These are phyloP conservation scores for Arvicola amphibius DNA, from an alignment of 2,797 vertebrate species.

Conservation along the genomic window DNA sequence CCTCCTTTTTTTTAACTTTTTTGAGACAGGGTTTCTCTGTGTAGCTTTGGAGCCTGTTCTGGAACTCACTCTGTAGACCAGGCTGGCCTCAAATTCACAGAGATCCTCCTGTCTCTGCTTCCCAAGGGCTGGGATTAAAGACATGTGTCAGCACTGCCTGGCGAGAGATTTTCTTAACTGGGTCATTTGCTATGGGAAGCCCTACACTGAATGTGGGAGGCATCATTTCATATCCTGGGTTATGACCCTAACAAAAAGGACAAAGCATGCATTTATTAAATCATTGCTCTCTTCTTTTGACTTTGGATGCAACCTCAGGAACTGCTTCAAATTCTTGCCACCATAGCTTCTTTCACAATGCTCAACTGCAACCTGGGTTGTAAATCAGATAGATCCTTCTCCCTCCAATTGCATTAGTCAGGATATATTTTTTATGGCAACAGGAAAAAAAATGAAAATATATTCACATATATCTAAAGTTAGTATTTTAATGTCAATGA, in stretches of 20 bases:
- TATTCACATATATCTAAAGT: not conserved
- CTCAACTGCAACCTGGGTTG: not conserved
- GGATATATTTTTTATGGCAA: not conserved
- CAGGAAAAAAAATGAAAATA: not conserved
- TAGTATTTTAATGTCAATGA: not conserved
- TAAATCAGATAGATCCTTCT: not conserved
- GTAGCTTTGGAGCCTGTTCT: no score
- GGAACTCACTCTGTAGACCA: no score
- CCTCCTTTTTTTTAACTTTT: no score
- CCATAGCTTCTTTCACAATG: not conserved
- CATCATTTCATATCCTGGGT: not conserved
- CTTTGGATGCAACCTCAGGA: not conserved
- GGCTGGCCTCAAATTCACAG: no score
- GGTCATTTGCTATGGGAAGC: not conserved
- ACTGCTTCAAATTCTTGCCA: not conserved
- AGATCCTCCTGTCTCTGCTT: no score
- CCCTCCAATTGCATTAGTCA: not conserved
- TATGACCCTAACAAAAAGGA: not conserved
- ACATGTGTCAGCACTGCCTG: no score
- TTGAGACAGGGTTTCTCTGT: no score
- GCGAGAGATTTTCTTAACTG: not conserved
- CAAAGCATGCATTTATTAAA: no score
- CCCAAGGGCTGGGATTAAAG: no score
- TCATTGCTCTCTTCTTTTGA: not conserved
- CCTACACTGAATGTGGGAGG: not conserved